Percentiles rank a stretch among this genome's conserved stretches.
Conservation (phyloP, 2,888 invertebrate genomes). For the Apoda limacodes region DNA sequence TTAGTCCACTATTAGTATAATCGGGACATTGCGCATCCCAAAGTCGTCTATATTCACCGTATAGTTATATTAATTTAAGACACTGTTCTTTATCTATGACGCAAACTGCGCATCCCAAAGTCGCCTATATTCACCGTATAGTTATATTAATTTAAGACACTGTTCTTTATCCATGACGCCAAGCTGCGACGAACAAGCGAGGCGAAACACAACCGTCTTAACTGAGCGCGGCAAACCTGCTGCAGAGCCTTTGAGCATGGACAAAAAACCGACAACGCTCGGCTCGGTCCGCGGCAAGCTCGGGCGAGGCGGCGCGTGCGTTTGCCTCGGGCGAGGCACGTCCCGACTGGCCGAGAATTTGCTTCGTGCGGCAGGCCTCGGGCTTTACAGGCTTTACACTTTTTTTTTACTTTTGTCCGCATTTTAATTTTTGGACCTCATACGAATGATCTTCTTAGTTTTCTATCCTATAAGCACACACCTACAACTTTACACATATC, state of each 20-base stretch:
- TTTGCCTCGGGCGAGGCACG: too few species aligned
- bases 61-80: conserved; percentile 20
- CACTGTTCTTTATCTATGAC: conserved; percentile 21
- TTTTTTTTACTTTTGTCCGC: too few species aligned
- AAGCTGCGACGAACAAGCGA: conserved; percentile 16
- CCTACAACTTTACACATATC: too few species aligned
- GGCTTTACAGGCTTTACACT: too few species aligned
- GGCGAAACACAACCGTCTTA: conserved; percentile 19
- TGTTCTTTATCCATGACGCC: conserved; percentile 19
- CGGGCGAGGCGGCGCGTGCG: conserved; percentile 13
- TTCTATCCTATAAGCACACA: too few species aligned
- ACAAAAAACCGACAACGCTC: conserved; percentile 18
- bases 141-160: conserved; percentile 20
- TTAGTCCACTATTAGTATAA: conserved; percentile 19
- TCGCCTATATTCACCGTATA: conserved; percentile 17
- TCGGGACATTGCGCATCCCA: conserved; percentile 21
- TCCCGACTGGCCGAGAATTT: conserved; percentile 1
- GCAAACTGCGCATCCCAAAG: conserved; percentile 22
- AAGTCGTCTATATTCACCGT: conserved; percentile 18
- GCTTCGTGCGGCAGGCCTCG: conserved; percentile 1
- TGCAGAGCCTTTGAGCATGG: conserved; percentile 22
- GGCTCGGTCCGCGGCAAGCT: conserved; percentile 20
- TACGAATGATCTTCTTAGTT: too few species aligned
- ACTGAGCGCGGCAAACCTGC: conserved; percentile 21
- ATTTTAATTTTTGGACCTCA: too few species aligned